Conservation (phyloP, 2,113 vertebrate species). For the Capreolus pygargus region DNA sequence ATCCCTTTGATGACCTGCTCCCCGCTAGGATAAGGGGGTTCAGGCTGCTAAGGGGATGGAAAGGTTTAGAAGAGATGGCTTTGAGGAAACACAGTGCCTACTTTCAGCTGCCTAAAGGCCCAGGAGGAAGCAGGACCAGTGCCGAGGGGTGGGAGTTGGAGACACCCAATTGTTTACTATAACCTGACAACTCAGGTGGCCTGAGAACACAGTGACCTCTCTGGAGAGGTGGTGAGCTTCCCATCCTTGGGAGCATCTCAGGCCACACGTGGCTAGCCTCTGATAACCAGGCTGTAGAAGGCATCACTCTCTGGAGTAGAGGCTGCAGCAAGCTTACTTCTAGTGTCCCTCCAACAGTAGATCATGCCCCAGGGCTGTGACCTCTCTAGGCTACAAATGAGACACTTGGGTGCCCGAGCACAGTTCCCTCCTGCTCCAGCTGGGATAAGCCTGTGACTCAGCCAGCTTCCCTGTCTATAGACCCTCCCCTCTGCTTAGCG, state of each 20-base stretch:
- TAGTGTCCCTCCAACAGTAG: not conserved
- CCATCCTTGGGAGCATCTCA: not conserved
- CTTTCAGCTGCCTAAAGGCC: not conserved
- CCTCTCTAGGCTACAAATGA: not conserved
- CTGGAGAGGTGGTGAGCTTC: not conserved
- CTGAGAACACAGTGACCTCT: not conserved
- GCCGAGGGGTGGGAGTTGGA: not conserved
- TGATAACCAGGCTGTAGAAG: not conserved
- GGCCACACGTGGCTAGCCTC: not conserved
- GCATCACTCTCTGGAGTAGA: not conserved
- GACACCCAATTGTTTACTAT: not conserved
- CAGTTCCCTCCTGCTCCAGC: not conserved
- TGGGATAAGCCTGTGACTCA: not conserved
- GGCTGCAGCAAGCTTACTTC: not conserved
- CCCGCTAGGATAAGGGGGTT: not conserved
- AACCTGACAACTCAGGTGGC: not conserved
- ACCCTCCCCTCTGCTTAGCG: not conserved
- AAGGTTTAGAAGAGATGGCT: not conserved
- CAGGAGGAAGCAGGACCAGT: not conserved
- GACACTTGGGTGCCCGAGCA: not conserved
- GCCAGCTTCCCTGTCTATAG: not conserved
- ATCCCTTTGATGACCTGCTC: not conserved
- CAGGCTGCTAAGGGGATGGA: not conserved
- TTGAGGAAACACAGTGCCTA: not conserved
- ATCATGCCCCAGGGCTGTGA: not conserved